These are phyloP conservation scores for Drosophila lacicola DNA, from an alignment of 2,888 invertebrate species.

Conservation along the genomic window DNA sequence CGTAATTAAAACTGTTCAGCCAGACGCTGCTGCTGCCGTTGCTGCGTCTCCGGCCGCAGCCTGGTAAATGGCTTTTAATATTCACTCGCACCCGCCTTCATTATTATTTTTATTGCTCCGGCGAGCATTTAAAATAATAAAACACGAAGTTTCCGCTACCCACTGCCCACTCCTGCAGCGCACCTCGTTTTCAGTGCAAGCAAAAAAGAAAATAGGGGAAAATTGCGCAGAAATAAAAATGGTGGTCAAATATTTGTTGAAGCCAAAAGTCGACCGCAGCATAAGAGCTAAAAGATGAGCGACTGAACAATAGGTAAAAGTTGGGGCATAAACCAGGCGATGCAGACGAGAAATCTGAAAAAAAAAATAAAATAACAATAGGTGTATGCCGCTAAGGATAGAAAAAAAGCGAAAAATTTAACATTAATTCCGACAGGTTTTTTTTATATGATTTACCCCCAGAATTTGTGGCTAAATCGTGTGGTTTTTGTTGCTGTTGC, in stretches of 20 bases:
- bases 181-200: slow-evolving; percentile 18
- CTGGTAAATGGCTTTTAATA: slow-evolving; percentile 56
- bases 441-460: neutral
- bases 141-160: slow-evolving; percentile 13
- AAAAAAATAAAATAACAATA: neutral
- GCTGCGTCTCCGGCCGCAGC: slow-evolving; percentile 5
- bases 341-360: neutral
- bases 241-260: slow-evolving; percentile 3
- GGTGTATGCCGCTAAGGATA: neutral
- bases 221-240: slow-evolving; percentile 9
- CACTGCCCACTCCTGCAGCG: neutral
- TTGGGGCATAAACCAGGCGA: neutral
- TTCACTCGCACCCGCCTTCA: slow-evolving; percentile 40
- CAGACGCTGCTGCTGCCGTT: slow-evolving; percentile 6
- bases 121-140: slow-evolving; percentile 54
- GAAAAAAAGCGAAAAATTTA: slow-evolving; percentile 1
- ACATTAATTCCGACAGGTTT: slow-evolving; percentile 3
- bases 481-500: neutral
- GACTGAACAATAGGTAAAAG: slow-evolving; percentile 1
- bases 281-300: slow-evolving; percentile 1
- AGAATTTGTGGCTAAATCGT: slow-evolving; percentile 8
- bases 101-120: slow-evolving; percentile 51
- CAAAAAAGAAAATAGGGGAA: neutral
- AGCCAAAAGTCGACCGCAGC: slow-evolving; percentile 20
- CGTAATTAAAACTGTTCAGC: slow-evolving; percentile 57